These are phyloP conservation scores for Sphecodes monilicornis DNA, from an alignment of 2,888 invertebrate genomes.

Conservation along the genomic window DNA sequence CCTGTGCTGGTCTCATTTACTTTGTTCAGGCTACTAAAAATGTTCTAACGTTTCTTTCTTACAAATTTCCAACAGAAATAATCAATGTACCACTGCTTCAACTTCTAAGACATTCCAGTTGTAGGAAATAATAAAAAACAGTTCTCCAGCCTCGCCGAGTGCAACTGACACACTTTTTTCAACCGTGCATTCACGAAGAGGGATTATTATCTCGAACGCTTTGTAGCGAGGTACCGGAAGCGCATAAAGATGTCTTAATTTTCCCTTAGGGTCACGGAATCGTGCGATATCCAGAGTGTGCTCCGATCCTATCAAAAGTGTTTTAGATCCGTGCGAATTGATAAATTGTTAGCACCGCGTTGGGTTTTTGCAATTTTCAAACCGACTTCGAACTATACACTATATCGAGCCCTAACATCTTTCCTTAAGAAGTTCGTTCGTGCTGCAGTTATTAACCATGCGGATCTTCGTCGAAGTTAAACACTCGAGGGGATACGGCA, in stretches of 20 bases:
- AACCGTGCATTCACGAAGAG: background rate
- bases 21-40: too few species aligned
- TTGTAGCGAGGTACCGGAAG: background rate
- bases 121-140: background rate
- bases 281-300: background rate
- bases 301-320: background rate
- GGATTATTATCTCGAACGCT: background rate
- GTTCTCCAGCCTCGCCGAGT: background rate
- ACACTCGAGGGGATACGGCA: background rate
- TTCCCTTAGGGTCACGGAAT: background rate
- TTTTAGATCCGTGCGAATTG: background rate
- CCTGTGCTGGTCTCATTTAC: too few species aligned
- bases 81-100: too few species aligned
- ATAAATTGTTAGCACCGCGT: background rate
- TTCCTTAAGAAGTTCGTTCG: background rate
- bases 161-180: background rate
- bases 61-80: too few species aligned
- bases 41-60: too few species aligned
- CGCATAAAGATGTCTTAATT: background rate
- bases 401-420: background rate
- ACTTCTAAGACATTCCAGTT: too few species aligned
- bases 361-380: background rate
- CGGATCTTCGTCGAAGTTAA: background rate
- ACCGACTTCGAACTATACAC: background rate
- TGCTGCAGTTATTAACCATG: too few species aligned